Conservation (phyloP, 2,888 invertebrate genomes). For the Tetrapedia diversipes region DNA sequence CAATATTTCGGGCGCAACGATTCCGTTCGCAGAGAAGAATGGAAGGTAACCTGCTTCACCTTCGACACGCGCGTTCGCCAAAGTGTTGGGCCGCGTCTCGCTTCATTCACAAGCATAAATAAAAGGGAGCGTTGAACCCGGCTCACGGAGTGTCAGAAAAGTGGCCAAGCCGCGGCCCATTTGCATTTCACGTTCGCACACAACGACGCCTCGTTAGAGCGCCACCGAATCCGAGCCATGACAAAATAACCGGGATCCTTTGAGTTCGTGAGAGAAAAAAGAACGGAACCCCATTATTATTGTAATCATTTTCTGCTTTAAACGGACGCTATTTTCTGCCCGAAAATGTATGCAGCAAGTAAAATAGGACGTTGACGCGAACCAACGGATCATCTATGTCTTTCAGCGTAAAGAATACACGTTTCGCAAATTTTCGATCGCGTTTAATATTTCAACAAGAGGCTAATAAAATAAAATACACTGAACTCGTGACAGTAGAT, state of each 20-base stretch:
- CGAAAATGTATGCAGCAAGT: too few species aligned
- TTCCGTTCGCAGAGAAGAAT: neutral
- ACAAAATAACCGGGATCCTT: neutral
- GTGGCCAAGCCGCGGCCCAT: conserved; percentile 40
- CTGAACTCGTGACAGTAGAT: too few species aligned
- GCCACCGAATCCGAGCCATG: neutral
- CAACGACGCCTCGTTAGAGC: conserved; percentile 38
- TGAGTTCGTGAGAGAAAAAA: too few species aligned
- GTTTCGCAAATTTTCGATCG: too few species aligned
- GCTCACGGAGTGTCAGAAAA: conserved; percentile 39
- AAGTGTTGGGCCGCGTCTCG: conserved; percentile 16
- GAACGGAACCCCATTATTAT: too few species aligned
- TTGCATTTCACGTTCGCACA: conserved; percentile 55
- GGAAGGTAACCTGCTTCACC: conserved; percentile 16
- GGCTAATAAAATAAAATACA: too few species aligned
- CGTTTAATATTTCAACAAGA: too few species aligned
- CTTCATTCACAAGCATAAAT: conserved; percentile 49
- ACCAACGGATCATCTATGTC: too few species aligned
- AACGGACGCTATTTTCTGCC: too few species aligned
- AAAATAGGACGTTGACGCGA: too few species aligned
- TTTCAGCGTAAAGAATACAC: too few species aligned
- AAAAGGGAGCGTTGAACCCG: conserved; percentile 56
- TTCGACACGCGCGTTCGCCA: conserved; percentile 24
- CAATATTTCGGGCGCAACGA: neutral
- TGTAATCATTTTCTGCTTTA: too few species aligned